These are phyloP conservation scores for Axis porcinus DNA, from an alignment of 2,113 vertebrate species.

Conservation along the genomic window DNA sequence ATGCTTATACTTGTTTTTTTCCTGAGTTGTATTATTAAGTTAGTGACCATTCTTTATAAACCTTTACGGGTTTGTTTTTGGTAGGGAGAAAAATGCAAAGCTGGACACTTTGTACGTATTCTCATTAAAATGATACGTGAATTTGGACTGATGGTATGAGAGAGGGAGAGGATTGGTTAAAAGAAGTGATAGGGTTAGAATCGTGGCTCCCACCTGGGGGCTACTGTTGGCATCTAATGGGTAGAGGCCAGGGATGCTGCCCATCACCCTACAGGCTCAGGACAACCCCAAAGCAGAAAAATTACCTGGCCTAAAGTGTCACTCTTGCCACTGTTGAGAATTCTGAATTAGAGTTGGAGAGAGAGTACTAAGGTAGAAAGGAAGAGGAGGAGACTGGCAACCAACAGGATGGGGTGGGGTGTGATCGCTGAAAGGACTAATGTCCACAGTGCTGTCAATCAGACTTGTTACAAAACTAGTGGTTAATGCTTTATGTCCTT, in stretches of 20 bases:
- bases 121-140: conserved; percentile 3
- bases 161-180: background rate
- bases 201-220: background rate
- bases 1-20: background rate
- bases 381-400: background rate
- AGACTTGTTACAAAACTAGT: background rate
- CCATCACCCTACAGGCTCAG: background rate
- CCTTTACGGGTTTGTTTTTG: background rate
- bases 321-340: background rate
- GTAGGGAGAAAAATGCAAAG: conserved; percentile 5
- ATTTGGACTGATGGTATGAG: background rate
- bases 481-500: conserved; percentile 16
- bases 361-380: background rate
- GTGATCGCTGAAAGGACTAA: background rate
- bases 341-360: background rate
- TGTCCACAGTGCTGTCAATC: conserved; percentile 1
- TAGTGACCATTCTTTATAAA: background rate
- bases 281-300: background rate
- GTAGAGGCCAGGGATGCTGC: background rate
- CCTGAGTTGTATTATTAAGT: conserved; percentile 1
- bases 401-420: background rate
- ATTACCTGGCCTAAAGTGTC: background rate
- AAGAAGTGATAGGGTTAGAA: background rate
- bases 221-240: background rate
- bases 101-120: conserved; percentile 13